Percentiles rank a stretch among this genome's conserved stretches.
phyloP scores from a whole-genome alignment of 2,113 vertebrate species.

The Bos javanicus region DNA sequence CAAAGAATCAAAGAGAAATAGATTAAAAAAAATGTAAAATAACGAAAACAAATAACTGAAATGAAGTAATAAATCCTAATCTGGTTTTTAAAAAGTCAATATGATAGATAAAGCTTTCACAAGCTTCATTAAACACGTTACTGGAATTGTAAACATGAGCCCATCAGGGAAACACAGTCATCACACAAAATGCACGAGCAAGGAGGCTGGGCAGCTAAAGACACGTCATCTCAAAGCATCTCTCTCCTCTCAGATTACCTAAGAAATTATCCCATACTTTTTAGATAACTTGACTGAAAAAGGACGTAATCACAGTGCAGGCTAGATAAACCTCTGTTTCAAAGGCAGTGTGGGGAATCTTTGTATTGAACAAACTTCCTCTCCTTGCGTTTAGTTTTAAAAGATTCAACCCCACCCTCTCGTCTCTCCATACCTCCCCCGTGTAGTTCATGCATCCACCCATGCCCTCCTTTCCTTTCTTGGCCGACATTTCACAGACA shows the following conservation, averaged over 20 bases:
- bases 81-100: neutral
- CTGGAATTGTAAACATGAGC: neutral
- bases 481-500: neutral
- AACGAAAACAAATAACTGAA: neutral
- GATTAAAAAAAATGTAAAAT: neutral
- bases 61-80: neutral
- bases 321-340: neutral
- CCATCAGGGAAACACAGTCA: neutral
- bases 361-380: neutral
- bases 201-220: neutral
- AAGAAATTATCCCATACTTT: neutral
- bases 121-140: neutral
- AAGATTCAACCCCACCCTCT: neutral
- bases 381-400: neutral
- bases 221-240: neutral
- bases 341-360: neutral
- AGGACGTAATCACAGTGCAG: fast-evolving
- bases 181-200: neutral
- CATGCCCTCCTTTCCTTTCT: fast-evolving
- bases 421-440: neutral
- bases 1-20: neutral
- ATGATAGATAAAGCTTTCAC: neutral
- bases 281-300: neutral
- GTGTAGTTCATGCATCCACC: neutral
- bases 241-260: neutral